Percentiles rank a stretch among this genome's conserved stretches.
phyloP scores from a whole-genome alignment of 2,797 vertebrate genomes.

The Echiichthys vipera region DNA sequence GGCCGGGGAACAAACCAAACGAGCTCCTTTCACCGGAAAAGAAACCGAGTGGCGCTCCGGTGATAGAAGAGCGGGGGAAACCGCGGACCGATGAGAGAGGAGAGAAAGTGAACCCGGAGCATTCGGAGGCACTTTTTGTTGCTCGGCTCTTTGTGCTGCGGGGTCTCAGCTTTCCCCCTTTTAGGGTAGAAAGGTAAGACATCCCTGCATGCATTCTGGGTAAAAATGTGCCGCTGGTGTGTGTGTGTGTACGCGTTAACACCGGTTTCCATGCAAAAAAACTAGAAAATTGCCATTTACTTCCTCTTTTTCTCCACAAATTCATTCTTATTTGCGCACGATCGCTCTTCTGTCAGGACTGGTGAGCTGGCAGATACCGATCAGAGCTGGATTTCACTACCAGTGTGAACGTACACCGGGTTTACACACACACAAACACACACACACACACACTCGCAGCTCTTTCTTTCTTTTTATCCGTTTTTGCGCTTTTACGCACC shows the following conservation, averaged over 20 bases:
- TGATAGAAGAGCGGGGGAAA: rapidly evolving
- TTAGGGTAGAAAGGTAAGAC: slow-evolving; percentile 70
- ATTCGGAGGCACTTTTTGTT: slow-evolving; percentile 25
- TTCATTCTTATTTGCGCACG: neutral
- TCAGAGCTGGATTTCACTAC: neutral
- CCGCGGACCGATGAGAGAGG: neutral
- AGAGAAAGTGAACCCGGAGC: slow-evolving; percentile 28
- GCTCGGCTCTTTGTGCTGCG: slow-evolving; percentile 67
- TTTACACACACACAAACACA: too few species aligned
- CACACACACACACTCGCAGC: too few species aligned
- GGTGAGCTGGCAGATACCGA: slow-evolving; percentile 44
- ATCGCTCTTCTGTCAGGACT: neutral
- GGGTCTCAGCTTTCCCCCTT: slow-evolving; percentile 8
- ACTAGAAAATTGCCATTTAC: neutral
- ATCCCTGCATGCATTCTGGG: neutral
- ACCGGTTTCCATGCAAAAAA: neutral
- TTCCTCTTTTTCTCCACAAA: rapidly evolving
- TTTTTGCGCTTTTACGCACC: slow-evolving; percentile 52
- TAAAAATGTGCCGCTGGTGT: neutral
- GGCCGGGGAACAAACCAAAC: neutral
- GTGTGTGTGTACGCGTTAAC: rapidly evolving
- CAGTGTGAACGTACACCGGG: neutral
- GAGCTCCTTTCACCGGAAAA: neutral
- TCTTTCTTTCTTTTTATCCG: neutral
- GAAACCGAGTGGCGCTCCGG: rapidly evolving